Percentiles rank a stretch among this genome's conserved stretches.
Evolutionary conservation across 2,888 invertebrate species (phyloP).

Genomic region (Notodonta ziczac): DNA sequence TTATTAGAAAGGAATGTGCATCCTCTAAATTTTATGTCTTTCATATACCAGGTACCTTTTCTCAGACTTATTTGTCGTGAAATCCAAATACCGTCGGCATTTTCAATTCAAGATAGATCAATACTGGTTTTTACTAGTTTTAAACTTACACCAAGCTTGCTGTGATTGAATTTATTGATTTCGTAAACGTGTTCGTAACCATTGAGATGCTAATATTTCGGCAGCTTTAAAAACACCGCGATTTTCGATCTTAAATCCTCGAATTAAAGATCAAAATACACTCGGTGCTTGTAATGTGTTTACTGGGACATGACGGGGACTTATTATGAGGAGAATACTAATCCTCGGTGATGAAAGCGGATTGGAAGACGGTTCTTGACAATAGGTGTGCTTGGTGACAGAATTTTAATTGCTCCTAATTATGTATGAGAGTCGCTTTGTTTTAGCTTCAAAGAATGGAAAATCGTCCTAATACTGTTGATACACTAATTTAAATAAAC

Average conservation of each 20-base stretch:
- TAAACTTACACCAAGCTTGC: constrained; percentile 22
- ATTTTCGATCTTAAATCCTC: constrained; percentile 39
- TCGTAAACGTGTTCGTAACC: constrained; percentile 43
- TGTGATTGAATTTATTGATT: constrained; percentile 56
- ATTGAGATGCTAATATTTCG: constrained; percentile 53
- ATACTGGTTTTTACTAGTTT: too few species aligned
- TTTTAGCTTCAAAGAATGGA: too few species aligned
- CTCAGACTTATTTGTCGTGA: too few species aligned
- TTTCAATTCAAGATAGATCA: too few species aligned
- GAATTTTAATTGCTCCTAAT: not conserved
- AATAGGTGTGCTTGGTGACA: not conserved
- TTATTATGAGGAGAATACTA: constrained; percentile 23
- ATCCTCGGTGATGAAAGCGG: constrained; percentile 7
- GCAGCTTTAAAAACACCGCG: constrained; percentile 18
- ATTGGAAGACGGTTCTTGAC: not conserved
- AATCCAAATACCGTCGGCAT: too few species aligned
- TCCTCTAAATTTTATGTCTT: too few species aligned
- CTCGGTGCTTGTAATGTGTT: constrained; percentile 11
- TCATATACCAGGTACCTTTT: too few species aligned
- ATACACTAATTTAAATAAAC: too few species aligned
- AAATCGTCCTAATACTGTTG: too few species aligned
- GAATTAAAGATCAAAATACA: not conserved
- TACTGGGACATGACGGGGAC: constrained; percentile 22
- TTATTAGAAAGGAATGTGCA: too few species aligned
- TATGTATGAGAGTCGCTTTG: not conserved